Evolutionary conservation across 2,113 vertebrate species (phyloP).

Genomic region (Tetrao urogallus): DNA sequence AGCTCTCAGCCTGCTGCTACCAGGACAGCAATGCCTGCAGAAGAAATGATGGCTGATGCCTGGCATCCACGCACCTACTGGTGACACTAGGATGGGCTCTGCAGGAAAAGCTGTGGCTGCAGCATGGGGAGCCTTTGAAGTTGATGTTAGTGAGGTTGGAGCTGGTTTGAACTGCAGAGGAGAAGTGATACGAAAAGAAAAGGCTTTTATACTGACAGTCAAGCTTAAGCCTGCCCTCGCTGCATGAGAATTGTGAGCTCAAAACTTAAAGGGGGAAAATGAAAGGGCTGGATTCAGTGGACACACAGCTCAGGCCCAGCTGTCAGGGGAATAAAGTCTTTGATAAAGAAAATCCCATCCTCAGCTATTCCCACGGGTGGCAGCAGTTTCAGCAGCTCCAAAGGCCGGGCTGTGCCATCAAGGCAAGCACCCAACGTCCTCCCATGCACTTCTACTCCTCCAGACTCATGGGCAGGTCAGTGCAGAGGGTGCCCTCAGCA

Average conservation of each 20-base stretch:
- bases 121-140: neutral
- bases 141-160: conserved; percentile 18
- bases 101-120: neutral
- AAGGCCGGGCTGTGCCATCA: neutral
- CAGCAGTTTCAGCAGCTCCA: conserved; percentile 18
- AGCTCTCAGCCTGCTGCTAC: neutral
- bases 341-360: conserved; percentile 58
- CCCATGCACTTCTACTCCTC: neutral
- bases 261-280: conserved; percentile 35
- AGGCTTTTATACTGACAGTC: conserved; percentile 65
- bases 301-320: neutral
- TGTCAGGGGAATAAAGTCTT: conserved; percentile 59
- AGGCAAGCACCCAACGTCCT: neutral
- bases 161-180: conserved; percentile 38
- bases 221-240: conserved; percentile 44
- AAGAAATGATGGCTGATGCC: neutral
- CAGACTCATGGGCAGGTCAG: neutral
- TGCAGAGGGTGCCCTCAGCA: neutral
- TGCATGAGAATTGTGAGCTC: conserved; percentile 21
- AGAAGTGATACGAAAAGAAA: neutral
- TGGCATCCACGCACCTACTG: neutral
- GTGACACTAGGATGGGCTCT: neutral
- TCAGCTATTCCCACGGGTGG: neutral
- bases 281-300: conserved; percentile 46
- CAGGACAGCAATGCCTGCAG: neutral